Percentiles rank a stretch among this genome's conserved stretches.
These are phyloP conservation scores for Heteronetta atricapilla DNA, from an alignment of 2,113 vertebrate genomes.

Conservation along the genomic window DNA sequence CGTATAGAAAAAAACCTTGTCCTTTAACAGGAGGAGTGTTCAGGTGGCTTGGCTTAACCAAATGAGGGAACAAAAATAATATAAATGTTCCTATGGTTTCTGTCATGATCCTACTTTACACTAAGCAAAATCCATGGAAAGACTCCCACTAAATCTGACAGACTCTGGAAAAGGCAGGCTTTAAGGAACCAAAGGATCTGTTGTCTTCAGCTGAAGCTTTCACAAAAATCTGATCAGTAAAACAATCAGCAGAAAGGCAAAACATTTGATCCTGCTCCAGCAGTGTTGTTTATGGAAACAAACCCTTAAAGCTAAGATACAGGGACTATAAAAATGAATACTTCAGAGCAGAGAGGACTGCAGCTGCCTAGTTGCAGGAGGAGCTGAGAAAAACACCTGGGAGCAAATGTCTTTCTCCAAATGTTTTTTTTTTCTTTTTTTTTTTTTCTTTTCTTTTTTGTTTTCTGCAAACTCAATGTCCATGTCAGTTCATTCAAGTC, in stretches of 20 bases:
- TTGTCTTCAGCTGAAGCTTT: not conserved
- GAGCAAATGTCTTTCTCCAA: not conserved
- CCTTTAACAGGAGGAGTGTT: not conserved
- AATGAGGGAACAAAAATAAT: not conserved
- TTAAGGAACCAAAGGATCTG: not conserved
- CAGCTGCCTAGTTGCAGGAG: not conserved
- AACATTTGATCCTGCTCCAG: not conserved
- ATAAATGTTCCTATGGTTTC: not conserved
- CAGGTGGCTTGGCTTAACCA: not conserved
- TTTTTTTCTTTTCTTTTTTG: no score
- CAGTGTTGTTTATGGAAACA: not conserved
- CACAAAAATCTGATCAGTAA: not conserved
- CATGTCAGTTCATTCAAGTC: not conserved
- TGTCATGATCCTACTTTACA: not conserved
- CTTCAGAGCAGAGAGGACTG: not conserved
- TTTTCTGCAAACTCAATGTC: not conserved
- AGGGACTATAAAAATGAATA: not conserved
- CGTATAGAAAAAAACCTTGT: not conserved
- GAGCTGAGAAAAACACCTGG: not conserved
- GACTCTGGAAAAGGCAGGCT: not conserved
- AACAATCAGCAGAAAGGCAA: not conserved
- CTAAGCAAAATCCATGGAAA: accelerated
- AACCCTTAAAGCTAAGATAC: not conserved
- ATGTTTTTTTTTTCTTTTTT: no score
- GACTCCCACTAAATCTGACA: not conserved